These are phyloP conservation scores for human DNA, from an alignment of 2,113 vertebrate species.

Conservation along the genomic window GRCh38 chr16:14258001-14258500, in stretches of 20 bases:
- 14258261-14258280: neutral
- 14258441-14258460: no score
- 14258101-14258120: conserved; percentile 93
- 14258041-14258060: neutral
- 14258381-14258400: no score
- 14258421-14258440: no score
- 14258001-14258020: neutral
- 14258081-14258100: conserved; percentile 79
- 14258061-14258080: conserved; percentile 35
- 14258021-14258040: neutral
- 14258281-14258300: neutral
- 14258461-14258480: no score
- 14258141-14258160: conserved; percentile 98
- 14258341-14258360: no score
- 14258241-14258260: neutral
- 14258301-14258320: neutral
- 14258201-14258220: neutral
- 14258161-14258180: conserved; percentile 84
- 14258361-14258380: no score
- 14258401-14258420: no score
- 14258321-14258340: neutral
- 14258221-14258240: neutral
- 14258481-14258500: no score
- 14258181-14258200: neutral
- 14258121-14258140: conserved; percentile 99